These are phyloP conservation scores for Sitta europaea DNA, from an alignment of 2,113 vertebrate genomes.

Conservation along the genomic window DNA sequence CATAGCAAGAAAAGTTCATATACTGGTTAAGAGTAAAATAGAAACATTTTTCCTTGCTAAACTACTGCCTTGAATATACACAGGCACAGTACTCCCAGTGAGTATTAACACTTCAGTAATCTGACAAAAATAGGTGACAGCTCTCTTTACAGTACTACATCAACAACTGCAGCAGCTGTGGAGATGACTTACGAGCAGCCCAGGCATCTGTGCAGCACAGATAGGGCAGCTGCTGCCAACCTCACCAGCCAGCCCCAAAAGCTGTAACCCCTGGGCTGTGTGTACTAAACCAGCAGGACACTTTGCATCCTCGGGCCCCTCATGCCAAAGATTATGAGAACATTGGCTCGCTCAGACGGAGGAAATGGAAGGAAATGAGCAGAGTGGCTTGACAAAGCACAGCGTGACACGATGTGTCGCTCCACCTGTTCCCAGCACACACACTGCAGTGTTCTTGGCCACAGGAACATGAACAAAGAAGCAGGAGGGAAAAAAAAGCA, in stretches of 20 bases:
- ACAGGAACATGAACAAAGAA: rapidly evolving
- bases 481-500: not conserved
- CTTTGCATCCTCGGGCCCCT: not conserved
- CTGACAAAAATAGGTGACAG: not conserved
- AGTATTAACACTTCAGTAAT: not conserved
- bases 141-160: not conserved
- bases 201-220: not conserved
- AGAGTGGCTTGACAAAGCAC: not conserved
- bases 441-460: rapidly evolving
- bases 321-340: rapidly evolving
- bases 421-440: not conserved
- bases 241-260: not conserved
- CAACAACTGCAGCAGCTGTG: not conserved
- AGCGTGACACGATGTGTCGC: rapidly evolving
- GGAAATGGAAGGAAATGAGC: not conserved
- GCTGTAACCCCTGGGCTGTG: not conserved
- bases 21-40: not conserved
- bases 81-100: not conserved
- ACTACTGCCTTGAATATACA: not conserved
- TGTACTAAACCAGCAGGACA: not conserved
- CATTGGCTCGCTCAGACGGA: not conserved
- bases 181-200: not conserved
- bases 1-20: not conserved
- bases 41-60: not conserved
- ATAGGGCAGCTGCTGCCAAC: not conserved